Conservation (phyloP, 2,113 vertebrate genomes). For the Malurus alboscapulatus region DNA sequence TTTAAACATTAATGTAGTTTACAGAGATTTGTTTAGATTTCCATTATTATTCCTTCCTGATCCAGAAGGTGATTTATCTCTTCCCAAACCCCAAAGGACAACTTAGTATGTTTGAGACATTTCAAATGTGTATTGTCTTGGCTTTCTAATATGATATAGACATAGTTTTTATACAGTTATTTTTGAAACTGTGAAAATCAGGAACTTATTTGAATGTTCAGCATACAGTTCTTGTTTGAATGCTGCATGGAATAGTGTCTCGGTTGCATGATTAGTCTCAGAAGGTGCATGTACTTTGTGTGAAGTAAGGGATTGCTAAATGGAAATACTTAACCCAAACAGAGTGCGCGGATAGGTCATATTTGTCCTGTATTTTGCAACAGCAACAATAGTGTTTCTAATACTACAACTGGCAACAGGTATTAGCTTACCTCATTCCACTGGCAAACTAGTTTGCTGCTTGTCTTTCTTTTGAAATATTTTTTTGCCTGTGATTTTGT, state of each 20-base stretch:
- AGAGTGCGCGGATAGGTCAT: not conserved
- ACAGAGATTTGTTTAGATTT: not conserved
- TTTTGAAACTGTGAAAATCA: not conserved
- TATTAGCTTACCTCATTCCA: not conserved
- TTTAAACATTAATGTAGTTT: not conserved
- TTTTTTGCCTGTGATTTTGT: not conserved
- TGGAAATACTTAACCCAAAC: not conserved
- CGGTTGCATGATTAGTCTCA: not conserved
- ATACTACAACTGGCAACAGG: not conserved
- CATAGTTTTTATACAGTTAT: not conserved
- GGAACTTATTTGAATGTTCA: not conserved
- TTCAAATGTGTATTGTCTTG: not conserved
- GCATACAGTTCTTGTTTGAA: not conserved
- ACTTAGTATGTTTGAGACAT: not conserved
- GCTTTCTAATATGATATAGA: not conserved
- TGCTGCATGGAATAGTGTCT: not conserved
- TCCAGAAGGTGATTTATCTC: not conserved
- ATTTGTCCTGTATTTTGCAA: not conserved
- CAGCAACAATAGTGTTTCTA: not conserved
- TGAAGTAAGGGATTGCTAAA: not conserved
- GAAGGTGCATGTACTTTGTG: not conserved
- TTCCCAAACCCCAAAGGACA: not conserved
- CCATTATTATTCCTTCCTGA: not conserved
- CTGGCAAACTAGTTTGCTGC: not conserved
- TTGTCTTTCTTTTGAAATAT: constrained; percentile 8